phyloP scores from a whole-genome alignment of 2,888 invertebrate species.

The Drosophila pseudotalamancana region DNA sequence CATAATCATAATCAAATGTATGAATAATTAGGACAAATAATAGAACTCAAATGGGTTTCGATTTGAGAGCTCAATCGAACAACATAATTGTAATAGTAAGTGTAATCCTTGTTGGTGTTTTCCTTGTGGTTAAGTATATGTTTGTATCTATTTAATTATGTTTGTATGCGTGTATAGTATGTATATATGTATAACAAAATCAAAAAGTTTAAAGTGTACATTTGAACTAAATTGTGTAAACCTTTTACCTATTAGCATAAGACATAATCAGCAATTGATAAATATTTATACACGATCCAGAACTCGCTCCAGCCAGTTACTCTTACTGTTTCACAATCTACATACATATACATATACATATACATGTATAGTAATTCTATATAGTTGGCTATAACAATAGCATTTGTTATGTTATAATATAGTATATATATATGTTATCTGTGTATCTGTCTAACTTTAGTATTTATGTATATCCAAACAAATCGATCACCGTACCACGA shows the following conservation, averaged over 20 bases:
- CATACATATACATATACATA: slow-evolving; percentile 19
- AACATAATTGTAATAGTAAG: slow-evolving; percentile 15
- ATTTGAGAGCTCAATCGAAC: slow-evolving; percentile 9
- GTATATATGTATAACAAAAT: slow-evolving; percentile 33
- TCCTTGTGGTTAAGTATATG: slow-evolving; percentile 19
- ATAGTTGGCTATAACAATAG: slow-evolving; percentile 50
- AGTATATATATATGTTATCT: slow-evolving; percentile 43
- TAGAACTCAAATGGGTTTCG: slow-evolving; percentile 19
- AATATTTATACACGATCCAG: slow-evolving; percentile 67
- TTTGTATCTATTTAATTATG: slow-evolving; percentile 21
- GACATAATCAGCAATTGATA: slow-evolving; percentile 67
- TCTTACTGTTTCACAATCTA: slow-evolving; percentile 26
- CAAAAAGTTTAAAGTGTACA: slow-evolving; percentile 60
- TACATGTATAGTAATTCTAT: slow-evolving; percentile 20
- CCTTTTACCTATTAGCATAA: slow-evolving; percentile 68
- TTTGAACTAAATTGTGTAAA: slow-evolving; percentile 78
- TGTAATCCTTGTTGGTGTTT: slow-evolving; percentile 8
- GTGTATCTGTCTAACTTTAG: slow-evolving; percentile 48
- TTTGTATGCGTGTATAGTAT: slow-evolving; percentile 21
- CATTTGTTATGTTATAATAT: slow-evolving; percentile 30
- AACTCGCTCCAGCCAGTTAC: slow-evolving; percentile 33
- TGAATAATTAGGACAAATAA: slow-evolving; percentile 15
- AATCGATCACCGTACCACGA: slow-evolving; percentile 35
- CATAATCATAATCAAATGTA: slow-evolving; percentile 1
- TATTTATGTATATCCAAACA: slow-evolving; percentile 62